These are phyloP conservation scores for Tipula confusa DNA, from an alignment of 2,888 invertebrate species.

Conservation along the genomic window DNA sequence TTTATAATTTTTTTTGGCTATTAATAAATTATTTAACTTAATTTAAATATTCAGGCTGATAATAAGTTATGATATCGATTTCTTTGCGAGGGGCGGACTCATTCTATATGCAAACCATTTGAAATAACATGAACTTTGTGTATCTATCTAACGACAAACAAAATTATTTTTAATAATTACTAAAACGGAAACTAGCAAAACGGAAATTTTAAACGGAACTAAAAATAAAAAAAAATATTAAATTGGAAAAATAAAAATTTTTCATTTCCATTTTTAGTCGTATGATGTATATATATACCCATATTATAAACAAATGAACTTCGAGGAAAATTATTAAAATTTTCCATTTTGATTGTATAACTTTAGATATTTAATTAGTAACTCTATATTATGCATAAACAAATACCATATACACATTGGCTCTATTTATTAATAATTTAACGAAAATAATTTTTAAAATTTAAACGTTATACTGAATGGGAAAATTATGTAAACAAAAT, in stretches of 20 bases:
- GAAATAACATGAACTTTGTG: no score
- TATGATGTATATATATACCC: background rate
- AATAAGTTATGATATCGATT: no score
- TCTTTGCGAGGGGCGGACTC: no score
- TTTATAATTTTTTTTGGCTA: no score
- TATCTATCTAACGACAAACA: background rate
- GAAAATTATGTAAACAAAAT: background rate
- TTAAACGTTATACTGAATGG: background rate
- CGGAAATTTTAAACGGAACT: conserved; percentile 25
- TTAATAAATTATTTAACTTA: no score
- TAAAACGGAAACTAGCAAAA: background rate
- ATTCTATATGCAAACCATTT: no score
- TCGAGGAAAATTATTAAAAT: background rate
- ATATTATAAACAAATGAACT: background rate
- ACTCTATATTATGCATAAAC: background rate
- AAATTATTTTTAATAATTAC: conserved; percentile 9
- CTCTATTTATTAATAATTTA: background rate
- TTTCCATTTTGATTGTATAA: background rate
- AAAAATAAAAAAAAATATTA: background rate
- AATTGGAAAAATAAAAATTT: background rate
- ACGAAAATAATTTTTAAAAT: background rate
- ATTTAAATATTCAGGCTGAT: no score
- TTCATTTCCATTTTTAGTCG: background rate
- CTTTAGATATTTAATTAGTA: background rate
- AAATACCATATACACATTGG: background rate